Conservation (phyloP, 1,140 invertebrate genomes). For the Drosophila lini region DNA sequence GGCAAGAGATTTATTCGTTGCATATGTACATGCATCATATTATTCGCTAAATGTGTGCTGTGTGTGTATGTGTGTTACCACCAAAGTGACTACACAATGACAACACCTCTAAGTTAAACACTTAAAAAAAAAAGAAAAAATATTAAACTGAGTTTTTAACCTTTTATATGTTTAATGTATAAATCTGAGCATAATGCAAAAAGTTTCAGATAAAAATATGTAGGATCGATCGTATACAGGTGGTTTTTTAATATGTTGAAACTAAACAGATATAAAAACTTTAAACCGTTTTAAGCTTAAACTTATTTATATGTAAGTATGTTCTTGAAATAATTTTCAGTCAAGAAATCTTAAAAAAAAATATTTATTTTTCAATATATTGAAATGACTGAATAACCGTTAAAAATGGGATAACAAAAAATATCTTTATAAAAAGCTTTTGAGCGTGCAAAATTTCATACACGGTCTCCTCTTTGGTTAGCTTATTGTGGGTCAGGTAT, state of each 20-base stretch:
- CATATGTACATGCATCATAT: conserved; percentile 16
- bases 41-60: neutral
- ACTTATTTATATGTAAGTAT: too few species aligned
- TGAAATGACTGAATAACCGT: neutral
- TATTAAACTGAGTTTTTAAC: neutral
- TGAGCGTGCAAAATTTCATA: neutral
- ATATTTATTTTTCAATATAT: neutral
- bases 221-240: neutral
- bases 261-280: neutral
- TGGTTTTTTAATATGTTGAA: neutral
- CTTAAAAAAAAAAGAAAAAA: neutral
- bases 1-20: conserved; percentile 30
- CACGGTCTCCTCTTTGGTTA: conserved; percentile 4
- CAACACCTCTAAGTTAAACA: conserved; percentile 11
- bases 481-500: conserved; percentile 65
- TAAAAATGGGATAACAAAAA: neutral
- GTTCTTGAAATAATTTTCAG: neutral
- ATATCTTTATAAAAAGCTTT: neutral
- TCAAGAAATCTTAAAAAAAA: neutral
- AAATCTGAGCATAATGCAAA: too few species aligned
- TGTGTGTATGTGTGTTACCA: conserved; percentile 9
- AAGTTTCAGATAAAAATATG: neutral
- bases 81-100: conserved; percentile 4
- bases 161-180: neutral
- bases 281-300: too few species aligned